Percentiles rank a stretch among this genome's conserved stretches.
Evolutionary conservation across 1,140 invertebrate species (phyloP).

Genomic region (Microplitis demolitor): DNA sequence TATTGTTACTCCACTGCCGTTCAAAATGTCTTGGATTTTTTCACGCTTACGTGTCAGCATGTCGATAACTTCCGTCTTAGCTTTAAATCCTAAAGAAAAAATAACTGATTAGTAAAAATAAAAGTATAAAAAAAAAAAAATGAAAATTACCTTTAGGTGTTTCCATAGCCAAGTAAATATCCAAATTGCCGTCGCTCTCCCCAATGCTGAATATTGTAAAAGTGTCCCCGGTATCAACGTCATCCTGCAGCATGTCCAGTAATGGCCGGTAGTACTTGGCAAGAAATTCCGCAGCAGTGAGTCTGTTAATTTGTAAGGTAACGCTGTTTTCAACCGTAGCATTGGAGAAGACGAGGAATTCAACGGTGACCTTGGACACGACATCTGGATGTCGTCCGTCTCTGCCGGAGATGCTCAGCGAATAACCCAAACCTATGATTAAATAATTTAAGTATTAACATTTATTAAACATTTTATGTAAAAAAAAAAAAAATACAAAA

Average conservation of each 20-base stretch:
- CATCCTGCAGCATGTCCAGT: conserved; percentile 70
- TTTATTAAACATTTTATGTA: conserved; percentile 22
- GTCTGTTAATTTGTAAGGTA: conserved; percentile 74
- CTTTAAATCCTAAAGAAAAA: conserved; percentile 61
- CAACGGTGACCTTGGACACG: conserved; percentile 79
- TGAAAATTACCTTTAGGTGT: conserved; percentile 44
- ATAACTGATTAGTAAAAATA: conserved; percentile 54
- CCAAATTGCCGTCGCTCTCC: conserved; percentile 68
- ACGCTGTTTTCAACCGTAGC: conserved; percentile 82
- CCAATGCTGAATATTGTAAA: conserved; percentile 76
- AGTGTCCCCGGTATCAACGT: conserved; percentile 68
- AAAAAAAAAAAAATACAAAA: not conserved
- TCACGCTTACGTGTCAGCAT: conserved; percentile 68
- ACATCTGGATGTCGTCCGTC: conserved; percentile 88
- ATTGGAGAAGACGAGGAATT: conserved; percentile 82
- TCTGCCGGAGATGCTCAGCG: conserved; percentile 81
- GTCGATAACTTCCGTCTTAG: conserved; percentile 67
- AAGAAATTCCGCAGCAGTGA: conserved; percentile 76
- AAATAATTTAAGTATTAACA: conserved; percentile 10
- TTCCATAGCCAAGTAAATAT: conserved; percentile 69
- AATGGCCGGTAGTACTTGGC: conserved; percentile 75
- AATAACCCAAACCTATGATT: conserved; percentile 66
- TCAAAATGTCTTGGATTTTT: conserved; percentile 68
- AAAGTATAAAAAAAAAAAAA: not conserved
- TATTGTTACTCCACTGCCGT: conserved; percentile 64